phyloP scores from a whole-genome alignment of 2,888 invertebrate genomes.

The Bursaphelenchus okinawaensis region DNA sequence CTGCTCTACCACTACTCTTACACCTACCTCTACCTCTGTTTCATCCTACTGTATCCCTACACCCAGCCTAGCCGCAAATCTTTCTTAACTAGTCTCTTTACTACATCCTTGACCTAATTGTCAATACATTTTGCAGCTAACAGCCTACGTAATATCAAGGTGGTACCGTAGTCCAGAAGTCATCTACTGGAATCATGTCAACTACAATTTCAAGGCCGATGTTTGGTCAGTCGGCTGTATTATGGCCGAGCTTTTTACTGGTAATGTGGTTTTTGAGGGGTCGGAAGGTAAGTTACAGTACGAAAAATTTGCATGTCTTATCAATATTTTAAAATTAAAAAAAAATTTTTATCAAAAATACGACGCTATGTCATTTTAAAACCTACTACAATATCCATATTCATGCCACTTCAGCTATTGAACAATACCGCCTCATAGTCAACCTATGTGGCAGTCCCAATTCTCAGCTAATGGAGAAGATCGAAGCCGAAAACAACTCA shows the following conservation, averaged over 20 bases:
- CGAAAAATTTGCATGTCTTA: background rate
- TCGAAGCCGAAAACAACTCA: conserved; percentile 33
- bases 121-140: conserved; percentile 36
- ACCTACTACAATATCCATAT: background rate
- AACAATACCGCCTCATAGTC: conserved; percentile 47
- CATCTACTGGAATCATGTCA: conserved; percentile 53
- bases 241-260: conserved; percentile 48
- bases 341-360: conserved; percentile 2
- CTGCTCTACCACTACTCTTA: no score
- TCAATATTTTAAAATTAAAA: background rate
- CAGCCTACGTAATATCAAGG: conserved; percentile 51
- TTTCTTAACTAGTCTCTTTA: no score
- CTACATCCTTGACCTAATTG: no score
- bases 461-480: conserved; percentile 41
- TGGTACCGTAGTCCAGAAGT: conserved; percentile 56
- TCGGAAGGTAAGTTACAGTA: conserved; percentile 32
- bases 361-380: background rate
- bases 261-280: conserved; percentile 44
- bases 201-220: conserved; percentile 35
- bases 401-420: conserved; percentile 19
- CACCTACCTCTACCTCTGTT: no score
- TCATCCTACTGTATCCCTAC: no score
- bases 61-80: no score
- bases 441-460: conserved; percentile 49
- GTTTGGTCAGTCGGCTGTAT: conserved; percentile 56